Conservation (phyloP, 2,888 invertebrate genomes). For the Apotomis betuletana region DNA sequence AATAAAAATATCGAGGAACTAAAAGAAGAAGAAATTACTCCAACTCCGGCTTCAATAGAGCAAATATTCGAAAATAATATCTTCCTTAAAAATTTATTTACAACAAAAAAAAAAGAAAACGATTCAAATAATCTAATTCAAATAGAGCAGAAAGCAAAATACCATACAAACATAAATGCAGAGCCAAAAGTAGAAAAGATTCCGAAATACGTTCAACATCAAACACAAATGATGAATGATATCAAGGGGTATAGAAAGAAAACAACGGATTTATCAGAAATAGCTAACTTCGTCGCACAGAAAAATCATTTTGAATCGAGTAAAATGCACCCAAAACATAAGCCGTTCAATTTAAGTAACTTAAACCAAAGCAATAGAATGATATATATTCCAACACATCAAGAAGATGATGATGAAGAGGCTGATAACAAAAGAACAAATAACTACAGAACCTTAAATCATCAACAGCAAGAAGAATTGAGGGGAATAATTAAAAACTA, state of each 20-base stretch:
- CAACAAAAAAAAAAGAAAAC: slow-evolving; percentile 50
- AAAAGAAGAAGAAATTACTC: slow-evolving; percentile 46
- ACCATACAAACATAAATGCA: slow-evolving; percentile 48
- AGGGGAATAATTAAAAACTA: slow-evolving; percentile 75
- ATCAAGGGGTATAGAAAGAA: slow-evolving; percentile 59
- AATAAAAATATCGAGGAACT: slow-evolving; percentile 45
- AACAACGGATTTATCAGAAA: slow-evolving; percentile 65
- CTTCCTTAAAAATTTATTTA: slow-evolving; percentile 69
- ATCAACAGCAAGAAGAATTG: slow-evolving; percentile 65
- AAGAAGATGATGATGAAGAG: slow-evolving; percentile 52
- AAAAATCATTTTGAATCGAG: slow-evolving; percentile 74
- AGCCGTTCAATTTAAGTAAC: slow-evolving; percentile 50
- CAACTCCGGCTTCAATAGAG: slow-evolving; percentile 55
- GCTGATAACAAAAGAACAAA: slow-evolving; percentile 49
- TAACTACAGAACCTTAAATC: slow-evolving; percentile 52
- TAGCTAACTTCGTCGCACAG: slow-evolving; percentile 67
- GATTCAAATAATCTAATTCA: slow-evolving; percentile 45
- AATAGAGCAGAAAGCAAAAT: slow-evolving; percentile 39
- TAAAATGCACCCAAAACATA: slow-evolving; percentile 65
- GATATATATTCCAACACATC: slow-evolving; percentile 53
- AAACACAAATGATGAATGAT: slow-evolving; percentile 61
- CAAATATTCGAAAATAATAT: slow-evolving; percentile 67
- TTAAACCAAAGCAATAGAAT: slow-evolving; percentile 56
- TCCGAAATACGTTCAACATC: slow-evolving; percentile 58
- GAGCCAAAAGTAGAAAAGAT: slow-evolving; percentile 60